Base-by-base conservation (phyloP, 2,113 vertebrate genomes). In the Motacilla alba region DNA sequence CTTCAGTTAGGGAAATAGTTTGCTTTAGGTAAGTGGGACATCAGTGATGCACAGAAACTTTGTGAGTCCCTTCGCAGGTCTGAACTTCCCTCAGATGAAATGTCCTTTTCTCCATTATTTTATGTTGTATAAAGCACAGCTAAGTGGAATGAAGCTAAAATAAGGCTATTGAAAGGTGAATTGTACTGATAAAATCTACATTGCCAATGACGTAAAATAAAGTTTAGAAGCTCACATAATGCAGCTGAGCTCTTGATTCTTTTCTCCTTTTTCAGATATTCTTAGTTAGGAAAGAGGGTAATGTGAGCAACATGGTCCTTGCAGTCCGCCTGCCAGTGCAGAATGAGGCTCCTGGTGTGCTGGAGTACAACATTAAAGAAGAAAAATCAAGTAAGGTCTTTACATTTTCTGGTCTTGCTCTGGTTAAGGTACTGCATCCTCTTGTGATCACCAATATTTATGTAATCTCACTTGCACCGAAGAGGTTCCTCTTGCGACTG, bases 351-450 rank as follows among this genome's bases (percentile, higher is more conserved):
- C 78, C 98, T 10, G 83, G 96, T 76, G 96, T 98, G 64, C 95
- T 98, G 30, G 97, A 98, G 44, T 98, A 98, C 91, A 91, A 83
- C 69, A 97, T 99, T 73, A 99, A 98, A 95, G 98, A 99, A 89
- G 98, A 99, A 96, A 99, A 98, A 68, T 97, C 98, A 37, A 98
- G 99, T 99, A 96, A 90, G 98, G 97, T 67, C 84, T 83, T 73
- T 24, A 67, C 10, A 16, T 37, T 87, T 81, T 78, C 89, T 44
- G 20, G 19, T 60, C 74, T 87, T 84, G 5, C 39, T 87, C 69
- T 82, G n/a, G 53, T 41, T 83, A 58, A 84, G 85, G 37, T 67
- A 50, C 44, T 39, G 52, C 30, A 27, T 66, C 31, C n/a, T 75
- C 58, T 87, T 78, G 59, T 82, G 53, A 64, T 72, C 69, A 64